Percentiles rank a stretch among this genome's conserved stretches.
Evolutionary conservation across 2,797 vertebrate species (phyloP).

Genomic region (Phrynocephalus forsythii): DNA sequence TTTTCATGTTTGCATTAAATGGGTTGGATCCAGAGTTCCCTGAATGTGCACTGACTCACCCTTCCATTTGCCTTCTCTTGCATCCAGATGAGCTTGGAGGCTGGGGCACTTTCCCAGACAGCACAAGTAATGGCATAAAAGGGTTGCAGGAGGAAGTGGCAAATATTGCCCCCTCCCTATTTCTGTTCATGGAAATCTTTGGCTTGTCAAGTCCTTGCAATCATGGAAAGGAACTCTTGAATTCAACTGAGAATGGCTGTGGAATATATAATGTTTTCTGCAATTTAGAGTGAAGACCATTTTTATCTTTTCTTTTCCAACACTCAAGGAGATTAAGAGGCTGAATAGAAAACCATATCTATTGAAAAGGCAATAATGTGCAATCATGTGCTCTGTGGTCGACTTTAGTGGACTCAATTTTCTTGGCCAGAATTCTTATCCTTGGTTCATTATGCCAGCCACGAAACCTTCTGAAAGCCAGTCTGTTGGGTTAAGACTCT

Average conservation of each 20-base stretch:
- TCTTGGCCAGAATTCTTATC: not conserved
- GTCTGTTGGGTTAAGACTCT: not conserved
- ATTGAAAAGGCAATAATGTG: too few species aligned
- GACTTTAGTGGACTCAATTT: not conserved
- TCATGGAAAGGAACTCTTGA: too few species aligned
- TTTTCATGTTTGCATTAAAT: not conserved
- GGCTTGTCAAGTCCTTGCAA: too few species aligned
- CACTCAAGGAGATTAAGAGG: not conserved
- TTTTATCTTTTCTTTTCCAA: too few species aligned
- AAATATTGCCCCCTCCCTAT: too few species aligned
- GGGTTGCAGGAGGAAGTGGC: too few species aligned
- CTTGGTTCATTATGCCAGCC: not conserved
- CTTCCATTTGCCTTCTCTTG: not conserved
- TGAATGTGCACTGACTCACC: not conserved
- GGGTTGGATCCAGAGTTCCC: not conserved
- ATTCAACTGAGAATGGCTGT: too few species aligned
- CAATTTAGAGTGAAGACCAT: too few species aligned
- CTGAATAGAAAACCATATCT: not conserved
- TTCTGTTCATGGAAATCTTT: too few species aligned
- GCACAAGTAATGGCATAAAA: too few species aligned
- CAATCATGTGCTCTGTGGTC: not conserved
- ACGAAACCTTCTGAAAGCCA: not conserved
- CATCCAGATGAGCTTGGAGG: not conserved
- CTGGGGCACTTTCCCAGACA: not conserved
- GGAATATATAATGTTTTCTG: too few species aligned